Evolutionary conservation across 1,140 invertebrate genomes (phyloP), one percentile per base, ranked within the genome.

Genomic region (Hirudo medicinalis): DNA sequence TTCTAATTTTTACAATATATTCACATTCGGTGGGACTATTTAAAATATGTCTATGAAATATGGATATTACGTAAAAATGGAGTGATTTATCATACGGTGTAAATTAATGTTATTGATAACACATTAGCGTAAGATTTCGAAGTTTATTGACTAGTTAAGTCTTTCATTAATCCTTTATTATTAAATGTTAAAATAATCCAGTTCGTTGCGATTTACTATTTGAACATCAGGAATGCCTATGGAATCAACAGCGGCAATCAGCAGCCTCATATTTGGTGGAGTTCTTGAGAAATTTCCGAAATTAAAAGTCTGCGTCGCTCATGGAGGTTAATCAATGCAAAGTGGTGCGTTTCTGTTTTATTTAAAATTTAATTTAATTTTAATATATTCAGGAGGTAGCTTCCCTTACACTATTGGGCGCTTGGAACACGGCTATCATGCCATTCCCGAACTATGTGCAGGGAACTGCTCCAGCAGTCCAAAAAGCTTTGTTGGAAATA

Each of bases 371-470:
- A n/a, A 70, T 49, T 70, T 11, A 22, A 27, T 66, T 8, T 11
- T 67, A 25, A 49, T 49, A n/a, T 70, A 54, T 54, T 53, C 70
- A 80, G 81, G 84, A 40, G 87, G 86, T 8, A 76, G 85, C 0
- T 87, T 86, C 76, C 86, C 86, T 0, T 86, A 82, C 74, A 87
- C 86, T 3, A 74, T 84, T 6, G 85, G 85, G 11, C 78, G 86
- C 25, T 82, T 86, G 25, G 79, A 85, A 67, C 85, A 86, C 77
- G 82, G 82, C 4, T 86, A 82, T 75, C 78, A 84, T 68, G 83
- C 85, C 2, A 76, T 86, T 13, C 86, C 86, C 6, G 86, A 87
- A 76, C 76, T 87, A 3, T 87, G 86, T 79, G 86, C 86, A 8
- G 80, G 77, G 0, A 79, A 85, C 11, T 84, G 81, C 75, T 70